Conservation (phyloP, 1,140 invertebrate genomes). For the Zaprionus africanus region DNA sequence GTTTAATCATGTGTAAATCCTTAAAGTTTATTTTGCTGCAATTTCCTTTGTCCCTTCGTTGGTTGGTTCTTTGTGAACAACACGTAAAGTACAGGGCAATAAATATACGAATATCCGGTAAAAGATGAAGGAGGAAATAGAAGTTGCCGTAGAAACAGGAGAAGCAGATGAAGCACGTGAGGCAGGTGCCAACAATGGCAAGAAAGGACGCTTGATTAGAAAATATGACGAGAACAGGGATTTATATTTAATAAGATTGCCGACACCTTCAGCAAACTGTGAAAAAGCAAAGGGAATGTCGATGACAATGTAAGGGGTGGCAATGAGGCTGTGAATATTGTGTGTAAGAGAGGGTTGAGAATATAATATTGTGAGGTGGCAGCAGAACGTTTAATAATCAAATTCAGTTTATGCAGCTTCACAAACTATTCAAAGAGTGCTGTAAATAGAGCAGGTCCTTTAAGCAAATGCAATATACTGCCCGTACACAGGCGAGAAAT, state of each 20-base stretch:
- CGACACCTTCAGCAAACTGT: neutral
- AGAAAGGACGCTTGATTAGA: slow-evolving; percentile 29
- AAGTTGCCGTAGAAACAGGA: neutral
- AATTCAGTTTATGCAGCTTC: neutral
- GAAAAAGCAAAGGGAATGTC: neutral
- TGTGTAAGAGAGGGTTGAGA: neutral
- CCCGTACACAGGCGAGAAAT: neutral
- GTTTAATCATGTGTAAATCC: slow-evolving; percentile 55
- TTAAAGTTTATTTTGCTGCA: slow-evolving; percentile 41
- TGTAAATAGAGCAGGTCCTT: neutral
- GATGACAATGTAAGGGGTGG: no score
- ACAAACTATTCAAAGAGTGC: neutral
- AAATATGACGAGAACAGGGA: slow-evolving; percentile 22
- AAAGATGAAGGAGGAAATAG: slow-evolving; percentile 12
- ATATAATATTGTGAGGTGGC: neutral
- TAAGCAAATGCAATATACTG: neutral
- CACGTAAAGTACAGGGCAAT: slow-evolving; percentile 29
- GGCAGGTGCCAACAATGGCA: slow-evolving; percentile 2
- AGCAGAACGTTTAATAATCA: neutral
- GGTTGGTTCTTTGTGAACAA: slow-evolving; percentile 21
- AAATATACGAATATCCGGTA: slow-evolving; percentile 42
- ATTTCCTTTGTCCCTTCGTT: slow-evolving; percentile 20
- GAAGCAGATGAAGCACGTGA: neutral
- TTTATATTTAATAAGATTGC: slow-evolving; percentile 19
- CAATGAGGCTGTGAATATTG: neutral